Evolutionary conservation across 2,888 invertebrate species (phyloP).

Genomic region (Acleris emargana): DNA sequence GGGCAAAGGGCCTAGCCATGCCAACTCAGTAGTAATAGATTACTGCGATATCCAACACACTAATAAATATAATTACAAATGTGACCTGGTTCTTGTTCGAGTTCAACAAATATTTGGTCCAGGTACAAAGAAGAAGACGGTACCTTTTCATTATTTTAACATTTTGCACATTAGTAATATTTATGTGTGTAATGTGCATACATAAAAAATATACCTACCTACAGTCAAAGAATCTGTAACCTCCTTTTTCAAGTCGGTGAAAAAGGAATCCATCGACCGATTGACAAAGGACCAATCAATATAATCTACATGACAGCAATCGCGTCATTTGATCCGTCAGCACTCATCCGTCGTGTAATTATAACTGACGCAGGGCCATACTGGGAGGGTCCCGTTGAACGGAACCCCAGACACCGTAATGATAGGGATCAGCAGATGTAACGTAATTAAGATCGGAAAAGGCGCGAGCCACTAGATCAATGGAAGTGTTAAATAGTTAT

Average conservation of each 20-base stretch:
- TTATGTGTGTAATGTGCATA: too few relatives aligned
- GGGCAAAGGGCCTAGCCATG: constrained; percentile 12
- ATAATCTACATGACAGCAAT: constrained; percentile 7
- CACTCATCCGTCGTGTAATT: constrained; percentile 45
- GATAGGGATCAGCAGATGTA: constrained; percentile 43
- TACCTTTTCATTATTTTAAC: too few relatives aligned
- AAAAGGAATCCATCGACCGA: neutral
- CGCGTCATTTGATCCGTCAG: constrained; percentile 21
- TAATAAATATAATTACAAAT: neutral
- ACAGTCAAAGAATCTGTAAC: too few relatives aligned
- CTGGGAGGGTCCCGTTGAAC: constrained; percentile 57
- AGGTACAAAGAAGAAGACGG: too few relatives aligned
- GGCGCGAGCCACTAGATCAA: constrained; percentile 9
- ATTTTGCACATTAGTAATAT: too few relatives aligned
- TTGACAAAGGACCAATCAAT: constrained; percentile 9
- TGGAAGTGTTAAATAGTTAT: constrained; percentile 31
- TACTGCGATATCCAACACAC: neutral
- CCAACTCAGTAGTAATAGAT: neutral
- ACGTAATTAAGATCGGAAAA: constrained; percentile 34
- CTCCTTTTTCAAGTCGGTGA: too few relatives aligned
- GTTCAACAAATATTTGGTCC: too few relatives aligned
- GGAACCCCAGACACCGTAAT: constrained; percentile 44
- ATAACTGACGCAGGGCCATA: constrained; percentile 61
- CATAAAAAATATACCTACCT: too few relatives aligned
- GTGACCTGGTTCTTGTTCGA: too few relatives aligned